These are phyloP conservation scores for Tor tambroides DNA, from an alignment of 2,113 vertebrate species.

Conservation along the genomic window DNA sequence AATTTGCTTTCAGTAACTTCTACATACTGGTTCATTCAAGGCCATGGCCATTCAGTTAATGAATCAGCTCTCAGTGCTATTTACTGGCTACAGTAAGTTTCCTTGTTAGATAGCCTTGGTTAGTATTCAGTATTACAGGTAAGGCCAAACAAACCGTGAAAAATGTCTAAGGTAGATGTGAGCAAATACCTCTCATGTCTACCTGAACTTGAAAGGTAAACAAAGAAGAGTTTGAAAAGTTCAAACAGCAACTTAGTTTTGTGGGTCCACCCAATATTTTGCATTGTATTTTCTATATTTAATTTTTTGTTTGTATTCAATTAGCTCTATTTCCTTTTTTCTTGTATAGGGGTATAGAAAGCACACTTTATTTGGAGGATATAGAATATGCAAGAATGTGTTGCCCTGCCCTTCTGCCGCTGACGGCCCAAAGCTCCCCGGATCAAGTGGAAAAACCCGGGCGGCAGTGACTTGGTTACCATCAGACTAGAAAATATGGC, in stretches of 20 bases:
- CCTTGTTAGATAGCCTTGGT: neutral
- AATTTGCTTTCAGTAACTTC: neutral
- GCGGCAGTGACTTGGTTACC: conserved; percentile 27
- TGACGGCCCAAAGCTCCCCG: conserved; percentile 20
- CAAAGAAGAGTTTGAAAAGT: neutral
- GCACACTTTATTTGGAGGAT: conserved; percentile 44
- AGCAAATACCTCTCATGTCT: neutral
- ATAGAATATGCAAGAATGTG: conserved; percentile 54
- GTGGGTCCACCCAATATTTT: neutral
- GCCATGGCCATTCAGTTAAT: neutral
- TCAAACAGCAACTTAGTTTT: neutral
- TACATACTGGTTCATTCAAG: too few species aligned
- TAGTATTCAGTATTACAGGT: neutral
- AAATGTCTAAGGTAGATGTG: neutral
- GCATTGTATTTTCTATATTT: neutral
- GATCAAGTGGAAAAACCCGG: neutral
- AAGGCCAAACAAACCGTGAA: neutral
- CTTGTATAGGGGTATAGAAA: neutral
- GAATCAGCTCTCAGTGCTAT: neutral
- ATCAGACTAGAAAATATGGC: conserved; percentile 33
- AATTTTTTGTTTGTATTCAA: neutral
- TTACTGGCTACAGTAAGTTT: too few species aligned
- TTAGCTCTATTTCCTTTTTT: neutral
- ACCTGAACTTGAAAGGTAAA: conserved; percentile 4
- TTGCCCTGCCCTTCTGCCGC: conserved; percentile 49